A percentile compares a stretch with the other conserved stretches of the same genome.
phyloP scores from a whole-genome alignment of 2,113 vertebrate genomes.

The Macaca mulatta region DNA sequence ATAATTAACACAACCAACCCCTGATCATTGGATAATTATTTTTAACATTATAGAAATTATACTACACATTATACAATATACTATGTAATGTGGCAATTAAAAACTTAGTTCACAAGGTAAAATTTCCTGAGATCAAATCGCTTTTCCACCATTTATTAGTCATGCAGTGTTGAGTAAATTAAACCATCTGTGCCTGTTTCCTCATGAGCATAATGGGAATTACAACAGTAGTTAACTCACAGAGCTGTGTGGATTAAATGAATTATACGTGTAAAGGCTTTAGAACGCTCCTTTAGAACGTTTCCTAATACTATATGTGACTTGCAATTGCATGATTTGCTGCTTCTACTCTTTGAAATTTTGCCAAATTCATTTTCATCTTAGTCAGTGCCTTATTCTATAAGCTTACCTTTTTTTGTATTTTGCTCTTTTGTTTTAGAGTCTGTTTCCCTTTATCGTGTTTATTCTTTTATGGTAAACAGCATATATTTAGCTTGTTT shows the following conservation, averaged over 20 bases:
- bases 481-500: not conserved
- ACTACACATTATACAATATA: not conserved
- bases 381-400: not conserved
- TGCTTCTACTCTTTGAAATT: not conserved
- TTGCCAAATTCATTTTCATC: not conserved
- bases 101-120: not conserved
- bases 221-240: not conserved
- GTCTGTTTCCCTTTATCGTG: not conserved
- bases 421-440: not conserved
- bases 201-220: not conserved
- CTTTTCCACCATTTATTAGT: not conserved
- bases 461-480: not conserved
- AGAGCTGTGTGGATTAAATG: not conserved
- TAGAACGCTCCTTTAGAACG: not conserved
- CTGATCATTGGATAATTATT: not conserved
- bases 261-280: not conserved
- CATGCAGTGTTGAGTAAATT: conserved; percentile 12
- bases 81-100: not conserved
- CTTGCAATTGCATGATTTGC: not conserved
- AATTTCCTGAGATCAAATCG: conserved; percentile 17
- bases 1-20: not conserved
- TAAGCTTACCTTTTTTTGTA: not conserved
- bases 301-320: not conserved
- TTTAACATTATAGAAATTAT: not conserved
- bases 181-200: not conserved